Evolutionary conservation across 2,113 vertebrate species (phyloP), one percentile per base, ranked within the genome.

Genomic region (Donacobius atricapilla): DNA sequence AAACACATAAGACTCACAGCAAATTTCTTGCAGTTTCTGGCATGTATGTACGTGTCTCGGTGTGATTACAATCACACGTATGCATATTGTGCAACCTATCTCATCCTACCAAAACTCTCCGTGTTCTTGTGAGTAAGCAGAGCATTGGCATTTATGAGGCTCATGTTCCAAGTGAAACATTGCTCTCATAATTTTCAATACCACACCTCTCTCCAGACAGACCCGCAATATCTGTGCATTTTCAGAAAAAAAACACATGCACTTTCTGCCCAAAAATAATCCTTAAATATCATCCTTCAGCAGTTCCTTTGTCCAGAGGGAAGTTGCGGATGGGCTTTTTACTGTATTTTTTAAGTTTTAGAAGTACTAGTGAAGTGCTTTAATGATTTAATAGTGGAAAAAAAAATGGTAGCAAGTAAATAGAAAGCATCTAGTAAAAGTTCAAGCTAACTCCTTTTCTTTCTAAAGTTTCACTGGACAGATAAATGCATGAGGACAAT

Each of bases 31-130:
- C 81, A 60, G 71, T 81, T 94, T 57, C 91, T 87, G 33, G 89
- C 97, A 30, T 95, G 97, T 71, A 73, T n/a, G 60, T 95, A 82
- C 96, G 20, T 69, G 97, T 27, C 95, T 87, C 33, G 3, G 33
- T 61, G 75, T 61, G 95, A 96, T 96, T 88, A 65, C 54, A 93
- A 94, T 93, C 93, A 76, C 33, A 94, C 33, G 78, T 24, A 94
- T 78, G 87, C 60, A 76, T 64, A 81, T 95, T 96, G 90, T 65
- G 89, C 79, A 91, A 93, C 44, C 75, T 61, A 87, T 24, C 90
- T 83, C 87, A 88, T 53, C 90, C 81, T 66, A 93, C 87, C 86
- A 72, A 89, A 94, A 65, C 2, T 15, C 39, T 72, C 75, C 0
- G 0, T 64, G 60, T 25, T 92, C 89, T 68, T 96, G 90, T 89